A percentile compares a stretch with the other conserved stretches of the same genome.
These are phyloP conservation scores for Cladopsammia gracilis DNA, from an alignment of 64 coral and sea anemone genomes.

Conservation along the genomic window DNA sequence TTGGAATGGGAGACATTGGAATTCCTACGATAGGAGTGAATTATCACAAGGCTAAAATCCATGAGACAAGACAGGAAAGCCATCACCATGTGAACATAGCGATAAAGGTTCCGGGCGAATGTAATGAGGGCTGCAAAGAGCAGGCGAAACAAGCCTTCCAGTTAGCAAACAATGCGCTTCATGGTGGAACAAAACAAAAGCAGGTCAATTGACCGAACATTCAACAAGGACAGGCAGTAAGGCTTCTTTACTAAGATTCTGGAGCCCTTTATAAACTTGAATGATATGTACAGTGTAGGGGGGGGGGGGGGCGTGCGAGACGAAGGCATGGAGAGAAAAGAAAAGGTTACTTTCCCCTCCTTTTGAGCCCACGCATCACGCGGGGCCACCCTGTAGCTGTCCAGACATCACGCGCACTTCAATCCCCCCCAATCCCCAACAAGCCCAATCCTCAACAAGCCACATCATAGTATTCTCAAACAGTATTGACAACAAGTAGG, in stretches of 20 bases:
- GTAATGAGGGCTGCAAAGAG: constrained; percentile 18
- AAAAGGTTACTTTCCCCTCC: no score
- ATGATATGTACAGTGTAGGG: no score
- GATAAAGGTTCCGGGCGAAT: not conserved
- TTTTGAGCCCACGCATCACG: no score
- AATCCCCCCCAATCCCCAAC: no score
- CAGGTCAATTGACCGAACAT: not conserved
- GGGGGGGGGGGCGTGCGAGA: not conserved
- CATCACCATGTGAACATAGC: constrained; percentile 16
- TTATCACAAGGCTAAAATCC: constrained; percentile 12
- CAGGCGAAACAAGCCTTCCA: constrained; percentile 7
- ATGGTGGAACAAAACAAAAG: constrained; percentile 21
- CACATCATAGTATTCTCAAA: no score
- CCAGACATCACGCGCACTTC: no score
- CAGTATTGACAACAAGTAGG: no score
- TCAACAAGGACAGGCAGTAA: no score
- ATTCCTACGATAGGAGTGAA: not conserved
- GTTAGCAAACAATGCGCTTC: constrained; percentile 33
- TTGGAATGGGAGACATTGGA: not conserved
- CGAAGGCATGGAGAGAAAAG: not conserved
- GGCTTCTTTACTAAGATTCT: no score
- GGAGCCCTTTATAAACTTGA: no score
- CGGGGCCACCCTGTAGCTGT: no score
- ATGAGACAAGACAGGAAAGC: not conserved
- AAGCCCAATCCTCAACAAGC: no score